Percentiles rank a stretch among this genome's conserved stretches.
phyloP scores from a whole-genome alignment of 53 echinoderm and acorn worm species.

The Antedon mediterranea region DNA sequence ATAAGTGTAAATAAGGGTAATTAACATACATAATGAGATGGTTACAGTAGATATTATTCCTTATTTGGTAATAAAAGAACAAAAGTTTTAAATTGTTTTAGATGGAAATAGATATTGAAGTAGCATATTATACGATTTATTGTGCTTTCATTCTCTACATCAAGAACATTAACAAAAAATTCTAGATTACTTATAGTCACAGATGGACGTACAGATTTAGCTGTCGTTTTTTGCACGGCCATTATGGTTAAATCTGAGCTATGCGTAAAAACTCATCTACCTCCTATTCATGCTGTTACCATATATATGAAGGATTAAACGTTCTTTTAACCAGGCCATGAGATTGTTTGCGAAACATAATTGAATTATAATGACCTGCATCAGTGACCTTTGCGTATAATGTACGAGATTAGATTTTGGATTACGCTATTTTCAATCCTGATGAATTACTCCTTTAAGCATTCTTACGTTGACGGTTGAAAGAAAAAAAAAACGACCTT shows the following conservation, averaged over 20 bases:
- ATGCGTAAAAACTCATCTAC: not conserved
- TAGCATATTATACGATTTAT: no score
- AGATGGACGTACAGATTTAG: not conserved
- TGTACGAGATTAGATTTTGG: not conserved
- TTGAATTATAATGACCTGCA: not conserved
- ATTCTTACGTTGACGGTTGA: not conserved
- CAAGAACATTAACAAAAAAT: no score
- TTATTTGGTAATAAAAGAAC: no score
- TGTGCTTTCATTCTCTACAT: no score
- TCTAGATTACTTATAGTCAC: not conserved
- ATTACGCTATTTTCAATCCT: not conserved
- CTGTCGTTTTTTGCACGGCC: not conserved
- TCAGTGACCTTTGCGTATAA: not conserved
- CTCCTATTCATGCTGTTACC: not conserved
- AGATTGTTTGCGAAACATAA: not conserved
- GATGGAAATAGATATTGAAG: no score
- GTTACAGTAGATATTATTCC: no score
- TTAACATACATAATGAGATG: no score
- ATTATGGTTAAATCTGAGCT: not conserved
- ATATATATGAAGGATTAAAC: not conserved
- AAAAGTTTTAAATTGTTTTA: no score
- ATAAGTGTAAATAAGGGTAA: no score
- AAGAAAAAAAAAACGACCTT: not conserved
- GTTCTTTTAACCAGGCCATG: not conserved
- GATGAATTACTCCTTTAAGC: not conserved